Percentiles rank a stretch among this genome's conserved stretches.
Evolutionary conservation across 2,797 vertebrate genomes (phyloP).

Genomic region (Thaleichthys pacificus): DNA sequence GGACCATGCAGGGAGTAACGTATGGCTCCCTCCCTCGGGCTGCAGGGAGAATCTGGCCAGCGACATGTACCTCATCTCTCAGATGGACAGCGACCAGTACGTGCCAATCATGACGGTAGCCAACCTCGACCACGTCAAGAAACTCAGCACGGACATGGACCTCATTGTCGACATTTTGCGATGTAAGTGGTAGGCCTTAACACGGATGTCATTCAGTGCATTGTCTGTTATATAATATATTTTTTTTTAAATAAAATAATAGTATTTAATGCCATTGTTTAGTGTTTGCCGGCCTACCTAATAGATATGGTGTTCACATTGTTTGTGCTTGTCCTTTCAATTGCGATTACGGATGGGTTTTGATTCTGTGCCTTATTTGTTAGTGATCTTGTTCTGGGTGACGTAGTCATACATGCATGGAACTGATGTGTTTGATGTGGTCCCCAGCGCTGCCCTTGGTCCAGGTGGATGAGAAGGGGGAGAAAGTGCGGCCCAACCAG

Average conservation of each 20-base stretch:
- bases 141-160: constrained; percentile 95
- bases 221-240: too few relatives aligned
- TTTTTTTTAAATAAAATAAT: too few relatives aligned
- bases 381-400: not conserved
- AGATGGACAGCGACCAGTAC: constrained; percentile 99
- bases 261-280: not conserved
- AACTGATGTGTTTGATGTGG: not conserved
- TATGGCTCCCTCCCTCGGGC: constrained; percentile 19
- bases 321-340: not conserved
- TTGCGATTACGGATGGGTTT: not conserved
- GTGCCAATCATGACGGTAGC: constrained; percentile 98
- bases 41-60: constrained; percentile 97
- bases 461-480: constrained; percentile 98
- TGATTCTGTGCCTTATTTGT: not conserved
- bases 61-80: constrained; percentile 99
- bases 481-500: constrained; percentile 99
- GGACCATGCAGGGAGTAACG: not conserved
- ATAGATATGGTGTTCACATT: too few relatives aligned
- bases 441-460: constrained; percentile 92
- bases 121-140: constrained; percentile 98
- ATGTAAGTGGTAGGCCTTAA: constrained; percentile 78
- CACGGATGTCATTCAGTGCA: not conserved
- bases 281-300: not conserved
- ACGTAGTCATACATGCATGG: not conserved
- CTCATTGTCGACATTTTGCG: constrained; percentile 95